Percentiles rank a stretch among this genome's conserved stretches.
These are phyloP conservation scores for Antedon bifida DNA, from an alignment of 35 echinoderm and acorn worm species.

Conservation along the genomic window DNA sequence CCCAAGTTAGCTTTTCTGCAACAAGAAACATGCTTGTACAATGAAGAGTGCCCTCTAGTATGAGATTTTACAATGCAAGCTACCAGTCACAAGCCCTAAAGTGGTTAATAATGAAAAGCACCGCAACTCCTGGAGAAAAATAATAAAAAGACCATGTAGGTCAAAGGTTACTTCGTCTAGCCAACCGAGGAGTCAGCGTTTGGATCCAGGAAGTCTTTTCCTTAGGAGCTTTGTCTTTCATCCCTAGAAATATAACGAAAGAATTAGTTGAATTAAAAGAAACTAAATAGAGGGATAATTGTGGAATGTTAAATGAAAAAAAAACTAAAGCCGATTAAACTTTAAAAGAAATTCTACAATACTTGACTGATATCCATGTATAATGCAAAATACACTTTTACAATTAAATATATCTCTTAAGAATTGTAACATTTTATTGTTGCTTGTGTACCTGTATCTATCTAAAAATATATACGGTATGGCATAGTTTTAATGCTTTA, in stretches of 20 bases:
- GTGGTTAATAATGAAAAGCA: neutral
- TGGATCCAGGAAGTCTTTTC: neutral
- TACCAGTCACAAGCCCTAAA: neutral
- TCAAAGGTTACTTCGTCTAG: neutral
- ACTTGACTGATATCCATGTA: too few species aligned
- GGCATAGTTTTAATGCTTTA: too few species aligned
- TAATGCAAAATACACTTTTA: too few species aligned
- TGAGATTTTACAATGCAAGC: neutral
- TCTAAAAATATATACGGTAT: too few species aligned
- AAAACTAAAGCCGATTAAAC: too few species aligned
- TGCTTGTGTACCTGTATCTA: too few species aligned
- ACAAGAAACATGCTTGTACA: neutral
- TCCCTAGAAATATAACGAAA: neutral
- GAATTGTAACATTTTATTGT: too few species aligned
- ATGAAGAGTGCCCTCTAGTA: neutral
- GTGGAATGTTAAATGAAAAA: too few species aligned
- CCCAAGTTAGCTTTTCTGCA: neutral
- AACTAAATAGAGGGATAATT: neutral
- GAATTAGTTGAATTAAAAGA: neutral
- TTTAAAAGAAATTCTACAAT: too few species aligned
- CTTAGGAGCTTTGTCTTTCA: neutral
- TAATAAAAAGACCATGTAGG: neutral
- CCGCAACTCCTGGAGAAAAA: neutral
- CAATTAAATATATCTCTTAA: too few species aligned
- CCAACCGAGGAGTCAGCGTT: neutral